Percentiles rank a stretch among this genome's conserved stretches.
Conservation (phyloP, 1,140 invertebrate genomes). For the Theocolax elegans region DNA sequence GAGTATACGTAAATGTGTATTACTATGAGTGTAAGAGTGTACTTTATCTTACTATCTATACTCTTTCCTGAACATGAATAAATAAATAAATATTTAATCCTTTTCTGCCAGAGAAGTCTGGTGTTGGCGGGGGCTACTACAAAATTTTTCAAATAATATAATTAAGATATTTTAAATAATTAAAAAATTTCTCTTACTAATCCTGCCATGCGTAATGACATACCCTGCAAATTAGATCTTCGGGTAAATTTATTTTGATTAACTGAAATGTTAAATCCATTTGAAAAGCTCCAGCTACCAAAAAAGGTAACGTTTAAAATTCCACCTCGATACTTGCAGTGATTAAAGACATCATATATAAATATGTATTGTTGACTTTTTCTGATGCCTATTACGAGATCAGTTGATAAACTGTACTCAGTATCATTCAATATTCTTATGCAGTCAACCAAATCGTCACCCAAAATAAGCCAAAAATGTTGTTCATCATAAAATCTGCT, state of each 20-base stretch:
- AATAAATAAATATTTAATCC: no score
- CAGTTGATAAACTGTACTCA: conserved; percentile 50
- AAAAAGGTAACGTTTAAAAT: conserved; percentile 49
- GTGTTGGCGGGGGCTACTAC: no score
- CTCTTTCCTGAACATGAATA: no score
- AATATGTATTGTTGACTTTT: conserved; percentile 35
- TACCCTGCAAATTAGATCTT: conserved; percentile 51
- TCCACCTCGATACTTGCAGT: conserved; percentile 52
- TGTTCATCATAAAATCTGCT: conserved; percentile 49
- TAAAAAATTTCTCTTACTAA: no score
- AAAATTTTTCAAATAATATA: not conserved
- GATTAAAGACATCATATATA: conserved; percentile 54
- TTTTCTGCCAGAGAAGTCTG: no score
- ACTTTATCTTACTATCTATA: no score
- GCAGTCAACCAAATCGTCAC: conserved; percentile 42
- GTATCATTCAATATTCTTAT: conserved; percentile 47
- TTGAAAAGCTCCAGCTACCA: conserved; percentile 44
- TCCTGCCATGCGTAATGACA: conserved; percentile 47
- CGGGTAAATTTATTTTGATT: conserved; percentile 46
- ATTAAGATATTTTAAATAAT: no score
- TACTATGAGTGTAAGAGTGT: no score
- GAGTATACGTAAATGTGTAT: no score
- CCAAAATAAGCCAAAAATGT: conserved; percentile 53
- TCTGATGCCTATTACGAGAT: conserved; percentile 46
- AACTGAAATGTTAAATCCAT: conserved; percentile 45